Evolutionary conservation across 2,797 vertebrate species (phyloP).

Genomic region (Semotilus atromaculatus): DNA sequence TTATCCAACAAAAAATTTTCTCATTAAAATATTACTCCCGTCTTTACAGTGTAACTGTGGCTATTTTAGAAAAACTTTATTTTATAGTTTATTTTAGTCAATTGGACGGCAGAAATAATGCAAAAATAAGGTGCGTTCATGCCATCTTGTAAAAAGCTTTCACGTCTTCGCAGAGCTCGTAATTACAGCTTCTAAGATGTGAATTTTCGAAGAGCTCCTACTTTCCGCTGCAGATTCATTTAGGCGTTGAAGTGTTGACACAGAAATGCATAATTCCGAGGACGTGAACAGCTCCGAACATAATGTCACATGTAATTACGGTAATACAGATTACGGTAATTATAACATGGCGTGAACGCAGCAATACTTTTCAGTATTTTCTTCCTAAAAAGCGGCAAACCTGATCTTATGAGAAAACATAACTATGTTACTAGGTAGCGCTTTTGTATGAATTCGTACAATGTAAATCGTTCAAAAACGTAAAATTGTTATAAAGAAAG

Average conservation of each 20-base stretch:
- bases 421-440: neutral
- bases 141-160: neutral
- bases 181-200: neutral
- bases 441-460: neutral
- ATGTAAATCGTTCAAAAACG: neutral
- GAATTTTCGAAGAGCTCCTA: neutral
- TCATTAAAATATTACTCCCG: neutral
- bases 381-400: neutral
- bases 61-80: neutral
- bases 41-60: neutral
- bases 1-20: neutral
- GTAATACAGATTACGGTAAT: neutral
- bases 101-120: neutral
- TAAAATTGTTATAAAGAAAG: neutral
- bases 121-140: neutral
- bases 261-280: neutral
- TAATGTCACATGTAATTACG: neutral
- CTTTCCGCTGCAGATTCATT: neutral
- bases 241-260: neutral
- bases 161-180: neutral
- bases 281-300: neutral
- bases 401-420: neutral
- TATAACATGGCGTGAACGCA: neutral
- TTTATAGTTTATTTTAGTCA: neutral
- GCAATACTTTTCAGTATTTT: neutral